Evolutionary conservation across 2,888 invertebrate species (phyloP).

Genomic region (Yponomeuta malinellus): DNA sequence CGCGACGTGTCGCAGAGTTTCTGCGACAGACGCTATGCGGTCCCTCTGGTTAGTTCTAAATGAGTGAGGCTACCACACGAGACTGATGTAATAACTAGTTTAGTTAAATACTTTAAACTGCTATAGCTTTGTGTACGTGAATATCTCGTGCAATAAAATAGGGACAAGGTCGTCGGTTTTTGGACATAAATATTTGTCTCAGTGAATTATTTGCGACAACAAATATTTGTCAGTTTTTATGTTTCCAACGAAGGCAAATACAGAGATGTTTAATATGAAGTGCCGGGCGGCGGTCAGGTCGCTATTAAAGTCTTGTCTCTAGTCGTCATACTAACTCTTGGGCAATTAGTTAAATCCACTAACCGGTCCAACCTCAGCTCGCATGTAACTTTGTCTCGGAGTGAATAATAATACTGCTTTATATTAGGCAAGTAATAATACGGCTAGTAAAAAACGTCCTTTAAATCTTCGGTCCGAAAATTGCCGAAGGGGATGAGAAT

Average conservation of each 20-base stretch:
- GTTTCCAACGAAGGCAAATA: background rate
- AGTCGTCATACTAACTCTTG: background rate
- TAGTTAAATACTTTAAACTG: no score
- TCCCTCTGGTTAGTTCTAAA: no score
- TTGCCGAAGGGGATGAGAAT: background rate
- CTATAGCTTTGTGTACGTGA: background rate
- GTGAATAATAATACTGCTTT: background rate
- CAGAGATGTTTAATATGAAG: background rate
- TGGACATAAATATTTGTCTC: background rate
- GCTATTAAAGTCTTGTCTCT: background rate
- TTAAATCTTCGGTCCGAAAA: background rate
- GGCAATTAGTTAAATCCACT: background rate
- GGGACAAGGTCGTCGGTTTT: background rate
- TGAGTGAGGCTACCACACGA: no score
- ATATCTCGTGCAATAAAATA: background rate
- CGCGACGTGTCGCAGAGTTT: no score
- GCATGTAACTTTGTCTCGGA: background rate
- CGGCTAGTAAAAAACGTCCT: background rate
- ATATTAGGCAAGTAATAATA: no score
- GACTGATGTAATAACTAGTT: no score
- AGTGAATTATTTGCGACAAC: background rate
- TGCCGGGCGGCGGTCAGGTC: background rate
- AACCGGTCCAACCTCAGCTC: background rate
- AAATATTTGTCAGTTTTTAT: background rate
- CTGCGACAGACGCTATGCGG: no score